Base-by-base conservation (phyloP, 2,797 vertebrate species). In the Potorous gilbertii region DNA sequence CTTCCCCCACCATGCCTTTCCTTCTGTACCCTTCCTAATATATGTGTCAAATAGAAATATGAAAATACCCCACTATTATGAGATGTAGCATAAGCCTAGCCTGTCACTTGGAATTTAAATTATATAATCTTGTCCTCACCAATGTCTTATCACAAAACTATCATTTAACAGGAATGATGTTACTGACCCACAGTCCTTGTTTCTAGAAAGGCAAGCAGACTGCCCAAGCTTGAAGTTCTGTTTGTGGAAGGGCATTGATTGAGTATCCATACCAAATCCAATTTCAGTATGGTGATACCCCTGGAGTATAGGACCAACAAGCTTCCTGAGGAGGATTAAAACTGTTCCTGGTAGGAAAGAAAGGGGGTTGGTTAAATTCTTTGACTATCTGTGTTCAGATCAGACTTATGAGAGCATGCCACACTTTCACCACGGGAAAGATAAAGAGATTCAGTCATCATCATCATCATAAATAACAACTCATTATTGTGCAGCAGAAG, bases 1-100 rank as follows among this genome's bases (percentile, higher is more conserved):
- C 13, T 91, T 93, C 93, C 54, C 8, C 24, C 9, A 54, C 5
- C 66, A 81, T 40, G 18, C 21, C 40, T 81, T 95, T 56, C 81
- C 87, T 56, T 91, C 0, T 50, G 0, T 87, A 34, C 74, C 40
- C 40, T 0, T 28, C 13, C 34, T 57, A n/a, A 87, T 54, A 91
- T 95, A 97, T 95, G 56, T n/a, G 0, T 2, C 24, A 91, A 31
- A 4, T 54, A 11, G 55, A 54, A 93, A 93, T 95, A 66, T 16
- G 93, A 90, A 95, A n/a, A 1, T 1, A 94, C 0, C 29, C 40
- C 8, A 81, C 40, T 81, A 24, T 24, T 81, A 81, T 81, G n/a
- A 46, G 74, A 81, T 81, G n/a, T 81, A 46, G 18, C 74, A 81
- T 2, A 13, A 81, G 40, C 21, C 40, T 24, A 46, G 21, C 21